Conservation (phyloP, 2,113 vertebrate genomes). For the Mus pahari region DNA sequence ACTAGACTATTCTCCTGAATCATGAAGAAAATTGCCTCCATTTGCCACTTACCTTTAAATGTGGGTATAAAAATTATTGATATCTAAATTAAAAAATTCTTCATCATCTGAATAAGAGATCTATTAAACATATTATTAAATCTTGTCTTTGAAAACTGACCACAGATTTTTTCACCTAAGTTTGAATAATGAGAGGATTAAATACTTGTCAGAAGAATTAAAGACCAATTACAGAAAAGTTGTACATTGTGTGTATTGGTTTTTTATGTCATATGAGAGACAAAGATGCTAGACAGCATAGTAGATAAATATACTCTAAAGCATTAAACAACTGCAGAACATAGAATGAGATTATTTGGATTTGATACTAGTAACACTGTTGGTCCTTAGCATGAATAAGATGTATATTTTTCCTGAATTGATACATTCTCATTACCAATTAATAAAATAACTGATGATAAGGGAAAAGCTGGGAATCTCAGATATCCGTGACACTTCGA, state of each 20-base stretch:
- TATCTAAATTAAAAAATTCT: conserved; percentile 46
- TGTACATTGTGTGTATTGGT: background rate
- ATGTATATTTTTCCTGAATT: background rate
- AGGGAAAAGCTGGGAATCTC: conserved; percentile 5
- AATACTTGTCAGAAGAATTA: background rate
- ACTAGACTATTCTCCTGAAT: background rate
- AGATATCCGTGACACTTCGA: conserved; percentile 67
- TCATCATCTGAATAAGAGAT: conserved; percentile 41
- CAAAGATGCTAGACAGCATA: background rate
- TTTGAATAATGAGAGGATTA: conserved; percentile 18
- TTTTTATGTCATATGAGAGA: conserved; percentile 5
- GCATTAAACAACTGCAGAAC: background rate
- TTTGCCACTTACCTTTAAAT: conserved; percentile 6
- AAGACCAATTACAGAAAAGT: conserved; percentile 7
- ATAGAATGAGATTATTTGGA: background rate
- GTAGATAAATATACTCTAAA: background rate
- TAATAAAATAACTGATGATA: conserved; percentile 31
- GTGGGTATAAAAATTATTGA: conserved; percentile 50
- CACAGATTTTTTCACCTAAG: background rate
- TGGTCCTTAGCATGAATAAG: background rate
- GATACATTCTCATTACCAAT: conserved; percentile 48
- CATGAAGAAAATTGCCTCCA: conserved; percentile 31
- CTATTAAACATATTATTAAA: conserved; percentile 35
- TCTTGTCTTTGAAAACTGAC: conserved; percentile 44
- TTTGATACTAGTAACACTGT: conserved; percentile 5